Evolutionary conservation across 2,888 invertebrate species (phyloP).

Genomic region (Clitarchus hookeri): DNA sequence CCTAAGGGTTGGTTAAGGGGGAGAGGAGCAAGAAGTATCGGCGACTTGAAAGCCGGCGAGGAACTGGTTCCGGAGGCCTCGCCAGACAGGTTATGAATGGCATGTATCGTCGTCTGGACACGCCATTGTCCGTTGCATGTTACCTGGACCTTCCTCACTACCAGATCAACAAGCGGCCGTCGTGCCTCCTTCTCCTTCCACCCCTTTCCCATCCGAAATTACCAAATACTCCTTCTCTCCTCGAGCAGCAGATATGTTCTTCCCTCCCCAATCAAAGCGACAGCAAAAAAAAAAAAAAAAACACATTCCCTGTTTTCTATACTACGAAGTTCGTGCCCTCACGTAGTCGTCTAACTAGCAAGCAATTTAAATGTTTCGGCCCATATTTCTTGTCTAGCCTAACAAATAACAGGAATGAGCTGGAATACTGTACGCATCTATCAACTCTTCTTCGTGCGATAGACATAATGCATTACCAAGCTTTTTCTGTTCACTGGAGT

Average conservation of each 20-base stretch:
- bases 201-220: not conserved
- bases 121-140: not conserved
- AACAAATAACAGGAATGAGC: not conserved
- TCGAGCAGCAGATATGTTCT: not conserved
- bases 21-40: not conserved
- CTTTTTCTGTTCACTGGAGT: too few relatives aligned
- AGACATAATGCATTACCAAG: too few relatives aligned
- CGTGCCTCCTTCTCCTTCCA: too few relatives aligned
- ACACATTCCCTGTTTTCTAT: not conserved
- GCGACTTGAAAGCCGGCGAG: not conserved
- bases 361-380: not conserved
- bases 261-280: not conserved
- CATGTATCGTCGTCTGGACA: slow-evolving; percentile 14
- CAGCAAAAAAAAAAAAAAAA: not conserved
- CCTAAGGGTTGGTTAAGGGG: too few relatives aligned
- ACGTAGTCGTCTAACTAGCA: not conserved
- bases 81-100: not conserved
- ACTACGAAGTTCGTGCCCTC: not conserved
- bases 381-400: not conserved
- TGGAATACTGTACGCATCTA: not conserved
- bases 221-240: not conserved
- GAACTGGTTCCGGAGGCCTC: slow-evolving; percentile 1
- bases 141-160: not conserved
- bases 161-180: not conserved
- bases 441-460: not conserved